Evolutionary conservation across 2,113 vertebrate species (phyloP).

Genomic region (Vulpes vulpes): DNA sequence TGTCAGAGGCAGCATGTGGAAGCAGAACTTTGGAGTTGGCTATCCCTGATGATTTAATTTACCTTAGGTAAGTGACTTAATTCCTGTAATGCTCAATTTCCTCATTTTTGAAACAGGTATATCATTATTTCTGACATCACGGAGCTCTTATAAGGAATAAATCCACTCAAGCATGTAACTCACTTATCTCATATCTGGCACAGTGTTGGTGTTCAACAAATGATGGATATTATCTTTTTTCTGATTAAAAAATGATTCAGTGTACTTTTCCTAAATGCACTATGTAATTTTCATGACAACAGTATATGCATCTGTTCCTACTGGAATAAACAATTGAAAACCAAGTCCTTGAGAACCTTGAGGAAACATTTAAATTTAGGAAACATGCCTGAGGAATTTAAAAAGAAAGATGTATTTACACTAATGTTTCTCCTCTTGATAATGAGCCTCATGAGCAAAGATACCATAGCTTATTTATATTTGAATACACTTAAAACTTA

Average conservation of each 20-base stretch:
- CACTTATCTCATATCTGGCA: neutral
- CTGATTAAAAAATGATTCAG: neutral
- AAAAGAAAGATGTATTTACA: neutral
- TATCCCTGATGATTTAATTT: neutral
- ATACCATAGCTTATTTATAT: neutral
- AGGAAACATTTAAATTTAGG: neutral
- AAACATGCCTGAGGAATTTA: neutral
- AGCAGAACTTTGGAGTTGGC: neutral
- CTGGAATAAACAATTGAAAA: neutral
- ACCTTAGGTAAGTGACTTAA: neutral
- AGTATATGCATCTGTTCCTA: neutral
- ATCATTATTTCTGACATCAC: neutral
- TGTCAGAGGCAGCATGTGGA: neutral
- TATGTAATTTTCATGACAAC: neutral
- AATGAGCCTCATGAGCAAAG: neutral
- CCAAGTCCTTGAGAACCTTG: neutral
- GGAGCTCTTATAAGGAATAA: neutral
- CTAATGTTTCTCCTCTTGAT: neutral
- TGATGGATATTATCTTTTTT: neutral
- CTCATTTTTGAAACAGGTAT: neutral
- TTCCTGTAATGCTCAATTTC: neutral
- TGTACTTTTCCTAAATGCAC: neutral
- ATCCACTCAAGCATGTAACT: neutral
- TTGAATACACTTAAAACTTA: neutral
- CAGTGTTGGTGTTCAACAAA: neutral